These are phyloP conservation scores for Scyliorhinus canicula DNA, from an alignment of 2,797 vertebrate species.

Conservation along the genomic window DNA sequence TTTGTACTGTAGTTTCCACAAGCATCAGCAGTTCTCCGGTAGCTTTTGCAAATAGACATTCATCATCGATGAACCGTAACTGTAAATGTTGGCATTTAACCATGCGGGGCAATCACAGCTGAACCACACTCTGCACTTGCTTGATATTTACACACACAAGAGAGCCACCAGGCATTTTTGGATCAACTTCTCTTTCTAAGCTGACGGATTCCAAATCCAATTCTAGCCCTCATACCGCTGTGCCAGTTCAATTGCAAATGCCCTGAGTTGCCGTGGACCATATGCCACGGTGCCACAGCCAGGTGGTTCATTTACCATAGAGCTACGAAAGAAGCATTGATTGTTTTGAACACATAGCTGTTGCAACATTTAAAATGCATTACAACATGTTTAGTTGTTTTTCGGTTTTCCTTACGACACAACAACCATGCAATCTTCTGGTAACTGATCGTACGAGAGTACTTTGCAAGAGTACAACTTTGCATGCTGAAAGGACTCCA, in stretches of 20 bases:
- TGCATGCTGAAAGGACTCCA: neutral
- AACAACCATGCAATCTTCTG: neutral
- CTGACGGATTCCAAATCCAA: too few relatives aligned
- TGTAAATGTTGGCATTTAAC: neutral
- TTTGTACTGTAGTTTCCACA: neutral
- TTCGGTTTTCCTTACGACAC: neutral
- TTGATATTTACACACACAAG: neutral
- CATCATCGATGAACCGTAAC: neutral
- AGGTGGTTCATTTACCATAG: neutral
- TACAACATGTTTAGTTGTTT: neutral
- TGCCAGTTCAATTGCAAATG: too few relatives aligned
- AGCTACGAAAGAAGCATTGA: neutral
- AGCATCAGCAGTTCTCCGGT: neutral
- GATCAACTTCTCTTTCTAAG: neutral
- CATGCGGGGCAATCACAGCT: neutral
- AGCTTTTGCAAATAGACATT: neutral
- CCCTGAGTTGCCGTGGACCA: neutral
- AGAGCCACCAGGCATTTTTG: neutral
- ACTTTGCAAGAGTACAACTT: neutral
- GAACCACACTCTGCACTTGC: neutral
- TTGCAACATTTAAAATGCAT: neutral
- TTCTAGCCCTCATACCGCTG: neutral
- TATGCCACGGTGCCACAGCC: neutral
- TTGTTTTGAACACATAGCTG: neutral
- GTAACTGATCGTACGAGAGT: neutral